Percentiles rank a stretch among this genome's conserved stretches.
Conservation (phyloP, 35 echinoderm and acorn worm genomes). For the Stichopus chloronotus region DNA sequence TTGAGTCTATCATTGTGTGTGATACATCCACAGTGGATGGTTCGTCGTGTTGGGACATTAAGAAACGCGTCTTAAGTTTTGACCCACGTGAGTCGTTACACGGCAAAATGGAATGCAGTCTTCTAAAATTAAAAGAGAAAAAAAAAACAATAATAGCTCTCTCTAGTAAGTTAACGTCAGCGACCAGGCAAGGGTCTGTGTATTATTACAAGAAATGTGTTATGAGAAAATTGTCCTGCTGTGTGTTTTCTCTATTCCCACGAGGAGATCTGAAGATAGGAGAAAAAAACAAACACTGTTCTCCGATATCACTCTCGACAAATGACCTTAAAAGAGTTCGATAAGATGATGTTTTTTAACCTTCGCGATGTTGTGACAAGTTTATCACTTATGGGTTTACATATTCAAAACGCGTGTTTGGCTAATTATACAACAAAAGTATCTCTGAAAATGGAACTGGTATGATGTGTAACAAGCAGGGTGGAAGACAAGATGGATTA, state of each 20-base stretch:
- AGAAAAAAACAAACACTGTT: neutral
- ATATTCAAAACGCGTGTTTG: neutral
- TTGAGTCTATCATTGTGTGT: neutral
- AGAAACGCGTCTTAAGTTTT: neutral
- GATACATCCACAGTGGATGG: neutral
- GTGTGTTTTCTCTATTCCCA: constrained; percentile 13
- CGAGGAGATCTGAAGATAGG: neutral
- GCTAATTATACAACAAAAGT: no score
- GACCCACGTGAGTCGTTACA: neutral
- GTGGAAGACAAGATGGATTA: no score
- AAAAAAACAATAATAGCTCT: no score
- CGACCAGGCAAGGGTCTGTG: neutral
- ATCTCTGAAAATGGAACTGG: no score
- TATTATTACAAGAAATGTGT: constrained; percentile 26
- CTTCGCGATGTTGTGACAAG: neutral
- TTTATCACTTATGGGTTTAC: neutral
- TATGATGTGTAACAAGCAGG: no score
- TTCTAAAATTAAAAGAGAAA: neutral
- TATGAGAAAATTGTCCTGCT: neutral
- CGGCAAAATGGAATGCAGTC: neutral
- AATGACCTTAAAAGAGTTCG: neutral
- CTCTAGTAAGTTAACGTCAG: neutral
- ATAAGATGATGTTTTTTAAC: neutral
- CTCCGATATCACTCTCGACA: neutral
- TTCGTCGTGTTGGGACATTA: neutral